Evolutionary conservation across 2,113 vertebrate genomes (phyloP).

Genomic region (Ramphastos sulfuratus): DNA sequence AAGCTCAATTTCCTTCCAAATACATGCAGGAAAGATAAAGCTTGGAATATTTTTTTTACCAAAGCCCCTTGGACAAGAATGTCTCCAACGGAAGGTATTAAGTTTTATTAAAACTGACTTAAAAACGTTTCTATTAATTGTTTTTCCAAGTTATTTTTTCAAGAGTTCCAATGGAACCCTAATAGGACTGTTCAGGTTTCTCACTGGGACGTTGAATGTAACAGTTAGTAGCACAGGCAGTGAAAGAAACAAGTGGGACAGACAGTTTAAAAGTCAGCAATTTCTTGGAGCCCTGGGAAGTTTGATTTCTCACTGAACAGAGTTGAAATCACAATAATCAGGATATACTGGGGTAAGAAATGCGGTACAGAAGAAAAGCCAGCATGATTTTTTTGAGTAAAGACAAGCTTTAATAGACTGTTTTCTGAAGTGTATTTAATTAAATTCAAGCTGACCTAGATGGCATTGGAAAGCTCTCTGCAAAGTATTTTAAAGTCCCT

Average conservation of each 20-base stretch:
- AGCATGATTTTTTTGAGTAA: background rate
- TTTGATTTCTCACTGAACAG: background rate
- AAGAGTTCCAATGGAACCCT: background rate
- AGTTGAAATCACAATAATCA: background rate
- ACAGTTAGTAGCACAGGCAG: background rate
- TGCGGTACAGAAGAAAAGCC: background rate
- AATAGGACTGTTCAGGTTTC: background rate
- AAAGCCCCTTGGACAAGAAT: background rate
- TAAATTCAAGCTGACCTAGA: background rate
- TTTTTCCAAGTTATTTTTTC: background rate
- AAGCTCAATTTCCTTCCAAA: background rate
- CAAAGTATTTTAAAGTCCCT: background rate
- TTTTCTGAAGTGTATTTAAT: background rate
- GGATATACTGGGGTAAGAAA: background rate
- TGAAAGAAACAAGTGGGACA: background rate
- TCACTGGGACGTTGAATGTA: background rate
- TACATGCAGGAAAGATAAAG: background rate
- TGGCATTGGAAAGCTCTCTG: background rate
- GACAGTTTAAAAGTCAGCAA: background rate
- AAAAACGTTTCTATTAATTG: background rate
- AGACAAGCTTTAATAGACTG: background rate
- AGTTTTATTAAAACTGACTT: background rate
- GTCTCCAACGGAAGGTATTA: background rate
- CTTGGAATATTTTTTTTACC: background rate
- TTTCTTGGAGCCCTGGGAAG: background rate